Percentiles rank a stretch among this genome's conserved stretches.
Evolutionary conservation across 1,140 invertebrate genomes (phyloP).

Genomic region (Dermatophagoides farinae): DNA sequence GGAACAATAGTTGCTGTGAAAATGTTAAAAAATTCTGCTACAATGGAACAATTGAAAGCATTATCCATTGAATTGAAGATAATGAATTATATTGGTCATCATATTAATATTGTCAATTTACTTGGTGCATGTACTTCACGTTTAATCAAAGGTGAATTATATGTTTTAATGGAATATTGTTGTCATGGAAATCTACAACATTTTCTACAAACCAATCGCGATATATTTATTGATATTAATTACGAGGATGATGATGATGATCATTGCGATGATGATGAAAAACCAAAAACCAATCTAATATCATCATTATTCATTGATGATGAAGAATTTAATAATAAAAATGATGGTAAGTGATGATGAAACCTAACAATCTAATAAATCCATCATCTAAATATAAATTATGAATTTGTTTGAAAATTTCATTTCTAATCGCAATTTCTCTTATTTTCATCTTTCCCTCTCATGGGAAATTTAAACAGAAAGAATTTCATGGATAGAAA

Average conservation of each 20-base stretch:
- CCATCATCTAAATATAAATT: too few relatives aligned
- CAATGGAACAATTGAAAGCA: constrained; percentile 32
- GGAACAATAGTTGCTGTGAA: constrained; percentile 19
- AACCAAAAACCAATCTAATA: background rate
- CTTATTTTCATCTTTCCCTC: background rate
- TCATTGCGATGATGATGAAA: background rate
- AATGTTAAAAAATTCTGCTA: constrained; percentile 20
- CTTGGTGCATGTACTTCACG: constrained; percentile 79
- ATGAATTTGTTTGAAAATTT: too few relatives aligned
- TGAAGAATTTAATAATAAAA: background rate
- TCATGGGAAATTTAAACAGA: background rate
- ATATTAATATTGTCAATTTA: constrained; percentile 83
- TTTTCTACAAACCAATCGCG: constrained; percentile 52
- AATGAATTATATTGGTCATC: constrained; percentile 76
- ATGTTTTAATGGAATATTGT: constrained; percentile 83
- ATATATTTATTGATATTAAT: constrained; percentile 45
- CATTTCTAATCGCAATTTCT: too few relatives aligned
- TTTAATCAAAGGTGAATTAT: constrained; percentile 61
- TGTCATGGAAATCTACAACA: constrained; percentile 69
- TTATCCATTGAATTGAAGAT: constrained; percentile 80
- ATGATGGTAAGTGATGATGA: background rate
- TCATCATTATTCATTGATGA: background rate
- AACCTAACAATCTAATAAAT: too few relatives aligned
- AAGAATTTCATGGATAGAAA: background rate
- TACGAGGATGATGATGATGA: background rate